Conservation (phyloP, 2,888 invertebrate genomes). For the Oscheius sp. region DNA sequence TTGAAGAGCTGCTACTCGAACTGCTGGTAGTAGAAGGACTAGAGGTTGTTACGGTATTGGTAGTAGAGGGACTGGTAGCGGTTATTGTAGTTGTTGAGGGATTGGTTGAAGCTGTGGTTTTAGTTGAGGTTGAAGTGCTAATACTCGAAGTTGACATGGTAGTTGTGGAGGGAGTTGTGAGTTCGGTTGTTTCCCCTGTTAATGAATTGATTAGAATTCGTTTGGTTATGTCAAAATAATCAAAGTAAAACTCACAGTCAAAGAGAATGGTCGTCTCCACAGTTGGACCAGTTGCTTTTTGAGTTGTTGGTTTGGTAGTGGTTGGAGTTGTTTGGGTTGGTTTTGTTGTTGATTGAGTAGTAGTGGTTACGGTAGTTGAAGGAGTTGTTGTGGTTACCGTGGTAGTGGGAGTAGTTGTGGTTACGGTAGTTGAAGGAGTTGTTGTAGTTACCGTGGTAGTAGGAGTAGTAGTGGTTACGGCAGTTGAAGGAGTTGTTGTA, state of each 20-base stretch:
- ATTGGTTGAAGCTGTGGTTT: not conserved
- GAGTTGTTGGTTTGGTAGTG: not conserved
- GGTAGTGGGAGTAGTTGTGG: not conserved
- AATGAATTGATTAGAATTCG: too few species aligned
- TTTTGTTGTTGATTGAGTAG: not conserved
- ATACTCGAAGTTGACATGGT: not conserved
- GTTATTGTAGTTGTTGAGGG: not conserved
- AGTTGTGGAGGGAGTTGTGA: not conserved
- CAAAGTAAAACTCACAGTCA: conserved; percentile 3
- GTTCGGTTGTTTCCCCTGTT: not conserved
- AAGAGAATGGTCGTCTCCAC: conserved; percentile 7
- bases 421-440: not conserved
- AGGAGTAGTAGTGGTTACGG: not conserved
- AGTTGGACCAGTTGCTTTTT: not conserved
- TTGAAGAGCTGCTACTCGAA: too few species aligned
- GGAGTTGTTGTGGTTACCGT: not conserved
- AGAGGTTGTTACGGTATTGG: not conserved
- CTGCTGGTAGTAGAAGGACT: too few species aligned
- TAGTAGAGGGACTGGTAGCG: not conserved
- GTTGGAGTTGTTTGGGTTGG: not conserved
- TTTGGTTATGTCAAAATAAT: not conserved
- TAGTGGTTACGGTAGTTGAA: not conserved
- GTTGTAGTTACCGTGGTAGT: not conserved
- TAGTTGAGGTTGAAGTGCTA: not conserved
- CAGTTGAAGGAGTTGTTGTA: not conserved